phyloP scores from a whole-genome alignment of 2,888 invertebrate species.

The Morpho achilles region DNA sequence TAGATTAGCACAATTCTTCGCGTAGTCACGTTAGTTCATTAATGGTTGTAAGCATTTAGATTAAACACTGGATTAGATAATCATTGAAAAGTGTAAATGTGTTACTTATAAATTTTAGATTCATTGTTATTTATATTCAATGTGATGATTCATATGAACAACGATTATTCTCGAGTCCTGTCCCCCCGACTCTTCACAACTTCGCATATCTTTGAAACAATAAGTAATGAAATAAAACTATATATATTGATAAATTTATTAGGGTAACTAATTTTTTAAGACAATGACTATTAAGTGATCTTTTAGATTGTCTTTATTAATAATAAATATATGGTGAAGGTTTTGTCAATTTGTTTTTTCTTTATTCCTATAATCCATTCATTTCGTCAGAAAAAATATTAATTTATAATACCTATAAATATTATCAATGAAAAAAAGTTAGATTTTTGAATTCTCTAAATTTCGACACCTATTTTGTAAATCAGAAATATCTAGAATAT shows the following conservation, averaged over 20 bases:
- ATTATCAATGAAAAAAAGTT: no score
- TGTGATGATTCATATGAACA: constrained; percentile 74
- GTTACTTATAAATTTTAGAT: constrained; percentile 60
- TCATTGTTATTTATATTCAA: constrained; percentile 65
- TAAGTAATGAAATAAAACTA: constrained; percentile 75
- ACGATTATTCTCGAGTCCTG: constrained; percentile 67
- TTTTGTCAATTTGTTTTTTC: constrained; percentile 73
- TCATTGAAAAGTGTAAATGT: constrained; percentile 64
- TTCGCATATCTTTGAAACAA: constrained; percentile 80
- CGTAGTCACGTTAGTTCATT: constrained; percentile 71
- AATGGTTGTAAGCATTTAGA: constrained; percentile 71
- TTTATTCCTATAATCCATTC: constrained; percentile 28
- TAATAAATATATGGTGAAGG: constrained; percentile 80
- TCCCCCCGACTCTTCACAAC: constrained; percentile 64
- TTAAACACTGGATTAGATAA: constrained; percentile 62
- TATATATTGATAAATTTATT: constrained; percentile 79
- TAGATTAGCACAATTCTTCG: constrained; percentile 79
- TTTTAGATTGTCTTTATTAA: constrained; percentile 80
- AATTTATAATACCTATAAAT: no score
- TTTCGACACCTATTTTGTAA: no score
- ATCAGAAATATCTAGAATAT: no score
- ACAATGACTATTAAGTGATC: constrained; percentile 79
- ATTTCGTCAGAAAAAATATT: neutral
- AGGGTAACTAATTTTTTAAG: constrained; percentile 79
- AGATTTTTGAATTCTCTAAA: no score